These are phyloP conservation scores for Synanthedon myopaeformis DNA, from an alignment of 2,888 invertebrate genomes.

Conservation along the genomic window DNA sequence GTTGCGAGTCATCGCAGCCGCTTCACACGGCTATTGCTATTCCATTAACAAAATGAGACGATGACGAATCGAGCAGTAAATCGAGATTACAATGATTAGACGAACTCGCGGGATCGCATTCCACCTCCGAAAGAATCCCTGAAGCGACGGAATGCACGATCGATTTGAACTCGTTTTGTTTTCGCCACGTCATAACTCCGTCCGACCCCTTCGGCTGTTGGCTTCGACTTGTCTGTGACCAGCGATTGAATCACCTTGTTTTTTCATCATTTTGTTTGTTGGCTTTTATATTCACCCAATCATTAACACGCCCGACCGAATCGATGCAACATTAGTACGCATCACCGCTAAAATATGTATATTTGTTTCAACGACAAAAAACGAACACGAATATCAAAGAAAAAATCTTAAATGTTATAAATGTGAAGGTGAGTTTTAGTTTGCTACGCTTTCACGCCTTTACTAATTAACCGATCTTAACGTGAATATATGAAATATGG, in stretches of 20 bases:
- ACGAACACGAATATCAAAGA: no score
- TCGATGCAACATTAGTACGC: neutral
- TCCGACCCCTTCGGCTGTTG: conserved; percentile 12
- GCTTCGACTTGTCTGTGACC: conserved; percentile 2
- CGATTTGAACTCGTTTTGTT: conserved; percentile 64
- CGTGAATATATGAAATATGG: no score
- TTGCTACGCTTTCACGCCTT: no score
- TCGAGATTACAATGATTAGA: conserved; percentile 65
- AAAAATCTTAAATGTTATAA: no score
- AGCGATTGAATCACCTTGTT: conserved; percentile 2
- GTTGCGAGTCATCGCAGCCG: conserved; percentile 28
- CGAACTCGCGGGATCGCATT: conserved; percentile 52
- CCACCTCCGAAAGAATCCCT: conserved; percentile 47
- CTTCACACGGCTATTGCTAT: conserved; percentile 63
- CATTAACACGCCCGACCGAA: neutral
- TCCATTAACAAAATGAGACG: conserved; percentile 65
- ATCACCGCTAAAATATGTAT: neutral
- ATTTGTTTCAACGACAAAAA: no score
- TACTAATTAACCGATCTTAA: no score
- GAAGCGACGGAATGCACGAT: conserved; percentile 63
- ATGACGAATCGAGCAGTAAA: conserved; percentile 65
- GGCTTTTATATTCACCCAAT: neutral
- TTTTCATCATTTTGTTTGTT: neutral
- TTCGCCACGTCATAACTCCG: conserved; percentile 67
- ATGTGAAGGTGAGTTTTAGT: no score